Percentiles rank a stretch among this genome's conserved stretches.
These are phyloP conservation scores for Mastigias papua DNA, from an alignment of 30 jellyfish, hydroid and myxozoan species.

Conservation along the genomic window DNA sequence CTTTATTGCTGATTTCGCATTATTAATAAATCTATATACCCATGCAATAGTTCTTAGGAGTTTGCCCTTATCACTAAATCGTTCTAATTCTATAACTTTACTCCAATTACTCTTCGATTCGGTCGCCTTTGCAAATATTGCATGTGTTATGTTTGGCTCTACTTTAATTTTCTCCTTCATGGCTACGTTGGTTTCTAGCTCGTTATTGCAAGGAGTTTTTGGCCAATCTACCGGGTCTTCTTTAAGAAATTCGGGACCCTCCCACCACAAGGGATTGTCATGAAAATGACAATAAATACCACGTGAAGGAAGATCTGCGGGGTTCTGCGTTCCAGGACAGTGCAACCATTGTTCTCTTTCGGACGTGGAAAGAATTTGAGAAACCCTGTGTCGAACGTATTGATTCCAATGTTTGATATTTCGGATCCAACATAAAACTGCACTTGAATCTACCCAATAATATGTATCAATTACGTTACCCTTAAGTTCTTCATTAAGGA, in stretches of 20 bases:
- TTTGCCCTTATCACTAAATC: slow-evolving; percentile 18
- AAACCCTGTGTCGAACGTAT: not conserved
- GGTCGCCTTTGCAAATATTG: not conserved
- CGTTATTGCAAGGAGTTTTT: not conserved
- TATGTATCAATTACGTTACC: too few species aligned
- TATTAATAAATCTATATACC: slow-evolving; percentile 1
- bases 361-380: not conserved
- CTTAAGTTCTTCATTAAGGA: too few species aligned
- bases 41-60: not conserved
- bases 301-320: not conserved
- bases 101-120: not conserved
- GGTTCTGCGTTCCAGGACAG: not conserved
- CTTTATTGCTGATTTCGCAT: not conserved
- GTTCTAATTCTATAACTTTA: not conserved
- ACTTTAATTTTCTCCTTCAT: not conserved
- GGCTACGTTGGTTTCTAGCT: not conserved
- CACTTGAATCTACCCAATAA: too few species aligned
- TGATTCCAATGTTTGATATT: not conserved
- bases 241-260: not conserved
- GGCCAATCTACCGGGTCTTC: not conserved
- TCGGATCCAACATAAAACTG: too few species aligned
- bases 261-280: not conserved
- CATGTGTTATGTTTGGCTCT: not conserved
- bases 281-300: not conserved
- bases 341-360: not conserved